A percentile compares a stretch with the other conserved stretches of the same genome.
Conservation (phyloP, 2,113 vertebrate species). For the Oryzias javanicus region DNA sequence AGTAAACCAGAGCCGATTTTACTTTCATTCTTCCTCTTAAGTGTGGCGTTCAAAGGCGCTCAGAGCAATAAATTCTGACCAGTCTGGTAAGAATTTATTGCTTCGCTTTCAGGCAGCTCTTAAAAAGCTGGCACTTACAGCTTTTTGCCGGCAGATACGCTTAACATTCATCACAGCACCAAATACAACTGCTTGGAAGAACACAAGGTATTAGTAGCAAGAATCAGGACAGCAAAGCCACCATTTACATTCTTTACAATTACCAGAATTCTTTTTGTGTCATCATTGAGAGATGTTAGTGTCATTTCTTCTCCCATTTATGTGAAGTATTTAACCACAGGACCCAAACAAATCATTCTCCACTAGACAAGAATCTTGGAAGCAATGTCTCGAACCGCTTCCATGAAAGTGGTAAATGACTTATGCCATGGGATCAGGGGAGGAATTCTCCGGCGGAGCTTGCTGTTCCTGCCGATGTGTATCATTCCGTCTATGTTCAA, state of each 20-base stretch:
- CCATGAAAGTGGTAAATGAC: constrained; percentile 47
- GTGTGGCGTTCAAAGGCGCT: constrained; percentile 19
- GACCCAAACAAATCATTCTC: constrained; percentile 42
- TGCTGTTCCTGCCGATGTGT: constrained; percentile 25
- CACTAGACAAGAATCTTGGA: constrained; percentile 30
- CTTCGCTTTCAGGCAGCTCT: constrained; percentile 30
- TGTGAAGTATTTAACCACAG: constrained; percentile 35
- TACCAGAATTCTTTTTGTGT: constrained; percentile 28
- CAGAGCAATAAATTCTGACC: constrained; percentile 50
- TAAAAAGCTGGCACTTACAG: constrained; percentile 30
- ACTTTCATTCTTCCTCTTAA: not conserved
- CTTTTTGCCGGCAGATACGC: constrained; percentile 17
- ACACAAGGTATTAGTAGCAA: constrained; percentile 18
- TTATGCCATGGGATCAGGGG: constrained; percentile 46
- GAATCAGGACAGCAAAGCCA: constrained; percentile 17
- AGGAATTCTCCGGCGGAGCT: constrained; percentile 48
- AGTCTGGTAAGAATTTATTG: constrained; percentile 52
- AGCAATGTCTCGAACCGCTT: constrained; percentile 29
- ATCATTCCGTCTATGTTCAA: constrained; percentile 27
- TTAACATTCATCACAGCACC: constrained; percentile 34
- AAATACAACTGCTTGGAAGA: constrained; percentile 17
- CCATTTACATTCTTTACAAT: constrained; percentile 20
- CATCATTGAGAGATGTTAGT: constrained; percentile 24
- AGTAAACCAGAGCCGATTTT: constrained; percentile 71
- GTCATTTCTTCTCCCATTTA: constrained; percentile 27